Conservation (phyloP, 2,113 vertebrate genomes). For the Proteles cristata region DNA sequence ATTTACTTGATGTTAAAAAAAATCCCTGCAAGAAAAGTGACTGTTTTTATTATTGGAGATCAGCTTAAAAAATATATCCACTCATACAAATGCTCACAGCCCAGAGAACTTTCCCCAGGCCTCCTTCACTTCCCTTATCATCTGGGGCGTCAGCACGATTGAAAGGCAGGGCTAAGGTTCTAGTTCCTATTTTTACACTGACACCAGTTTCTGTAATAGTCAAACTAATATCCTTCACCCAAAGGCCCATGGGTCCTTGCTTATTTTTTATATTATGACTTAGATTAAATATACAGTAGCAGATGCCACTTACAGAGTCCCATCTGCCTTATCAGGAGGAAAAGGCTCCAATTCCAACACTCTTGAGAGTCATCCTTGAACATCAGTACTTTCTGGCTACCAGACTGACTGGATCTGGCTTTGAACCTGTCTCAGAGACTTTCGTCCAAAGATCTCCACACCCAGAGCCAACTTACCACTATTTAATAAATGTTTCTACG, state of each 20-base stretch:
- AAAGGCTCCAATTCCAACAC: background rate
- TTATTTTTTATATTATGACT: slow-evolving; percentile 31
- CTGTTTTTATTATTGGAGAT: slow-evolving; percentile 11
- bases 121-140: background rate
- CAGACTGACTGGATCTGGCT: background rate
- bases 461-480: background rate
- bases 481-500: background rate
- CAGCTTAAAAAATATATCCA: background rate
- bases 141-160: background rate
- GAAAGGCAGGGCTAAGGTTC: background rate
- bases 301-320: background rate
- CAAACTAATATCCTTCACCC: slow-evolving; percentile 21
- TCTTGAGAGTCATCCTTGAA: background rate
- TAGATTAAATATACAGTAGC: slow-evolving; percentile 8
- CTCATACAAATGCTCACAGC: background rate
- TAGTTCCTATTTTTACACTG: slow-evolving; percentile 25
- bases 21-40: background rate
- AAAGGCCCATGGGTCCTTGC: background rate
- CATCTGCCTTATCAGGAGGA: background rate
- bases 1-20: slow-evolving; percentile 1
- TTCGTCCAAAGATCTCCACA: background rate
- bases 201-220: slow-evolving; percentile 22
- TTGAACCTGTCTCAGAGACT: slow-evolving; percentile 24
- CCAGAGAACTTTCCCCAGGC: background rate
- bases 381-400: background rate